Conservation (phyloP, 1,140 invertebrate species). For the Apocrypta bakeri region DNA sequence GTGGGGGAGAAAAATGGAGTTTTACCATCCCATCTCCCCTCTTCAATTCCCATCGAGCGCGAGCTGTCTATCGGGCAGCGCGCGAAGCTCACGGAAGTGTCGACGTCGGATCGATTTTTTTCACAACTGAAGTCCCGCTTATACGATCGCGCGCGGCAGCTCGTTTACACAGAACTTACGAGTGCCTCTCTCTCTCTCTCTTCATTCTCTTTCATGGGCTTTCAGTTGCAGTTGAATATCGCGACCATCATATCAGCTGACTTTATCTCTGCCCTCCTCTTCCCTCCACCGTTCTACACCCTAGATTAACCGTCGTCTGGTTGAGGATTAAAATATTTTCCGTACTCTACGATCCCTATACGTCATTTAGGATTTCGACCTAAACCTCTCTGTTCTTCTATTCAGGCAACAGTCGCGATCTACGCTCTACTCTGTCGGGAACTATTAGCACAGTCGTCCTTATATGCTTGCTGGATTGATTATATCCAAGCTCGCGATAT, state of each 20-base stretch:
- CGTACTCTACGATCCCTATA: not conserved
- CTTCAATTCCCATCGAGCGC: constrained; percentile 13
- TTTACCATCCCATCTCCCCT: not conserved
- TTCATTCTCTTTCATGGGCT: constrained; percentile 50
- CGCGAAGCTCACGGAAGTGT: not conserved
- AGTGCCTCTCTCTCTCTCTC: constrained; percentile 51
- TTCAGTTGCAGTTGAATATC: constrained; percentile 54
- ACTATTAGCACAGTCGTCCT: no score
- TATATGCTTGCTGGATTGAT: no score
- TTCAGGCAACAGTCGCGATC: no score
- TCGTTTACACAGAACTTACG: constrained; percentile 59
- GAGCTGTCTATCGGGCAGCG: constrained; percentile 28
- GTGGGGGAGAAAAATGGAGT: constrained; percentile 34
- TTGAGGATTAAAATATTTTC: constrained; percentile 46
- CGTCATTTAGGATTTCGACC: not conserved
- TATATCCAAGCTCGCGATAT: not conserved
- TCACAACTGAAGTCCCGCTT: not conserved
- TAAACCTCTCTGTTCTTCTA: no score
- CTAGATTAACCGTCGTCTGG: no score
- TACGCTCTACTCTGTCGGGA: no score
- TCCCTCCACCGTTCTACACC: no score
- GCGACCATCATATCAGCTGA: constrained; percentile 37
- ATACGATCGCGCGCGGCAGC: constrained; percentile 15
- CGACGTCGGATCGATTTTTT: constrained; percentile 24
- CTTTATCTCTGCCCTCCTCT: no score